Evolutionary conservation across 2,113 vertebrate genomes (phyloP).

Genomic region (Hemichromis elongatus): DNA sequence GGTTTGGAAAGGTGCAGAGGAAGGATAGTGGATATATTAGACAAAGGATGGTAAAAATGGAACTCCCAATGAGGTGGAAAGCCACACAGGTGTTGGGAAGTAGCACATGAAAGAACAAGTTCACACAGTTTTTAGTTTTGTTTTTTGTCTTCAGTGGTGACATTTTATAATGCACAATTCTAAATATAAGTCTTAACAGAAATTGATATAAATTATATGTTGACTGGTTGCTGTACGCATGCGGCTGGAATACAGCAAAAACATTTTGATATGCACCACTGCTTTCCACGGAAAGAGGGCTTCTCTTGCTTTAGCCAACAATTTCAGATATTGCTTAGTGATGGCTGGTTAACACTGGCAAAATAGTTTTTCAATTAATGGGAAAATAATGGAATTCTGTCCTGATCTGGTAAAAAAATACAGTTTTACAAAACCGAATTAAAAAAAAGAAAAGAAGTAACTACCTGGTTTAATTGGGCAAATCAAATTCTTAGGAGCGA

Average conservation of each 20-base stretch:
- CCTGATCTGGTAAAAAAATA: neutral
- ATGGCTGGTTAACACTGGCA: neutral
- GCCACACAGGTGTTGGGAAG: neutral
- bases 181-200: neutral
- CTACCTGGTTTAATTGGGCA: neutral
- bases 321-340: neutral
- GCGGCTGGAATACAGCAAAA: neutral
- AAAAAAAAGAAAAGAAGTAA: neutral
- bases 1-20: neutral
- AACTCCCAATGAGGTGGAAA: neutral
- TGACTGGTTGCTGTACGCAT: neutral
- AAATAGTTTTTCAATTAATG: neutral
- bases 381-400: neutral
- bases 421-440: neutral
- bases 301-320: neutral
- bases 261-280: neutral
- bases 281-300: neutral
- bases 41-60: neutral
- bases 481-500: neutral
- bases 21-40: neutral
- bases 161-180: neutral
- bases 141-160: neutral
- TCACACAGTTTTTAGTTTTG: fast-evolving
- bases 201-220: neutral
- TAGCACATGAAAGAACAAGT: neutral